A percentile compares a stretch with the other conserved stretches of the same genome.
phyloP scores from a whole-genome alignment of 2,797 vertebrate genomes.

The Poeciliopsis turneri region DNA sequence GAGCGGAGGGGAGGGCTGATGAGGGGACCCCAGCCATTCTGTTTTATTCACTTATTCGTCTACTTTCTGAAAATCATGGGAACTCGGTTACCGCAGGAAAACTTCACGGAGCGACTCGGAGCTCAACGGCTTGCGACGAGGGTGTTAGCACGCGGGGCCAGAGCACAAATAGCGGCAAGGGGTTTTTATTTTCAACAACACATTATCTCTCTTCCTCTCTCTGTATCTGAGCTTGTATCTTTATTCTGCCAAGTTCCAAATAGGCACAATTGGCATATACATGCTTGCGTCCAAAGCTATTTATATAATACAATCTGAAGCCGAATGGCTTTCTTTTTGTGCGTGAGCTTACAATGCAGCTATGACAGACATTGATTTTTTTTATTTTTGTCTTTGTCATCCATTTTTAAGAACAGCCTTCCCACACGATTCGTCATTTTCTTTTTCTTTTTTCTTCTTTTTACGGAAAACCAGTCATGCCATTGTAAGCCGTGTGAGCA shows the following conservation, averaged over 20 bases:
- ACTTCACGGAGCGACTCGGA: slow-evolving; percentile 26
- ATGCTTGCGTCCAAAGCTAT: slow-evolving; percentile 61
- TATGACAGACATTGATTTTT: slow-evolving; percentile 62
- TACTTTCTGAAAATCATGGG: slow-evolving; percentile 62
- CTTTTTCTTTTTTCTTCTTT: slow-evolving; percentile 45
- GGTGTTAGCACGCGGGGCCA: slow-evolving; percentile 45
- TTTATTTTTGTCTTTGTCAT: slow-evolving; percentile 35
- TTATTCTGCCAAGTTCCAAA: slow-evolving; percentile 70
- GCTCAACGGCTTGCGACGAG: slow-evolving; percentile 49
- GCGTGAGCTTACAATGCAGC: slow-evolving; percentile 62
- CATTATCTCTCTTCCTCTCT: slow-evolving; percentile 65
- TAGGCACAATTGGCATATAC: slow-evolving; percentile 66
- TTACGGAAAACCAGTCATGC: slow-evolving; percentile 30
- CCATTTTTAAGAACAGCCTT: slow-evolving; percentile 60
- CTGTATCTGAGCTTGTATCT: slow-evolving; percentile 46
- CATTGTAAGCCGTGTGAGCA: slow-evolving; percentile 52
- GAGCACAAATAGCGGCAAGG: slow-evolving; percentile 52
- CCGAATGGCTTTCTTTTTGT: slow-evolving; percentile 69
- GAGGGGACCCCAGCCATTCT: slow-evolving; percentile 63
- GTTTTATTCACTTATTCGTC: slow-evolving; percentile 79
- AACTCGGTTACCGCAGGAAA: slow-evolving; percentile 43
- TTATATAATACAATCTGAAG: slow-evolving; percentile 66
- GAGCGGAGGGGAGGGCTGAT: too few relatives aligned
- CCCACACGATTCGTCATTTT: slow-evolving; percentile 38
- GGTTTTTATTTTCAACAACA: slow-evolving; percentile 62